These are phyloP conservation scores for Limosa lapponica DNA, from an alignment of 2,797 vertebrate species.

Conservation along the genomic window DNA sequence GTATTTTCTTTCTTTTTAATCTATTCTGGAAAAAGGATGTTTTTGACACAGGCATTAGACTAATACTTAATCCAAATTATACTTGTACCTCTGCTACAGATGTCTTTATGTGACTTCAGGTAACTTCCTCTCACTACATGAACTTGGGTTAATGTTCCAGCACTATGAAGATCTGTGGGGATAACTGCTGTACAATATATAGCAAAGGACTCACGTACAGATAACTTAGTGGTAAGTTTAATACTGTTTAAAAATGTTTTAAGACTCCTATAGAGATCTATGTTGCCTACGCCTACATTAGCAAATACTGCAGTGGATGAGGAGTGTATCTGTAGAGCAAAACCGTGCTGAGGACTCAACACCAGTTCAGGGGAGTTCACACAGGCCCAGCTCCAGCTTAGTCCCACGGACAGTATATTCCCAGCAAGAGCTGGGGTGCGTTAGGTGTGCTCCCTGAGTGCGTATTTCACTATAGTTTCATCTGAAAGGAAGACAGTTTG, in stretches of 20 bases:
- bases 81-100: not conserved
- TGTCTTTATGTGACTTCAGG: not conserved
- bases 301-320: not conserved
- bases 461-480: not conserved
- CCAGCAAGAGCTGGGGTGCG: not conserved
- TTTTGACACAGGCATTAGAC: not conserved
- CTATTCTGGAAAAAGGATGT: not conserved
- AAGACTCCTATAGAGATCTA: not conserved
- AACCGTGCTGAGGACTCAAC: not conserved
- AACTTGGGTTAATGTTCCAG: not conserved
- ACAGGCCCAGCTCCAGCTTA: not conserved
- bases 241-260: not conserved
- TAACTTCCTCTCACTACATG: not conserved
- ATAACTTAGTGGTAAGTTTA: not conserved
- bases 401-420: accelerated
- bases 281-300: not conserved
- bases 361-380: not conserved
- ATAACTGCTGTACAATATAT: not conserved
- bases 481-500: not conserved
- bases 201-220: not conserved
- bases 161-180: not conserved
- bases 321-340: not conserved
- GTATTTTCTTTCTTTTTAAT: not conserved
- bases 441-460: not conserved
- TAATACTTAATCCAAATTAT: not conserved